Base-by-base conservation (phyloP, 2,888 invertebrate genomes). In the Muschampia plurimacula region DNA sequence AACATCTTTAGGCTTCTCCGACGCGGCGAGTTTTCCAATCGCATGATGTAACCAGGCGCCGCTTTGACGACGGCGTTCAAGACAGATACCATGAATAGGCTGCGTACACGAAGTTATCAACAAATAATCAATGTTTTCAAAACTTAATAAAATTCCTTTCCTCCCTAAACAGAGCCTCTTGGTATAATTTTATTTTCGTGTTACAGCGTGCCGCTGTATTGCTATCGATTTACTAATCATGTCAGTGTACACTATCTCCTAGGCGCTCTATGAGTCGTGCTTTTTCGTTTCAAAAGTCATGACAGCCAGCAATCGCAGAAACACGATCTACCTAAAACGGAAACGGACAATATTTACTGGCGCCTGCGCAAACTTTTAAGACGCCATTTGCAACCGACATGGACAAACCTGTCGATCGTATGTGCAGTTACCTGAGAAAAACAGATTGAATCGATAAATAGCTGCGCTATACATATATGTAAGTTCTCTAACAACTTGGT, bases 31-130 rank as follows among this genome's bases (percentile, higher is more conserved):
- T 88, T 93, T 92, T 92, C 90, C 90, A 89, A 89, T 88, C 82
- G 83, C 77, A 81, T 93, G 90, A 93, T 90, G 92, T 90, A 91
- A 93, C 84, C 80, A 83, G 92, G 91, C 93, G 93, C 92, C 92
- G 82, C 78, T 72, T 77, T 80, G 89, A 83, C 89, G 90, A 83
- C 83, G 80, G 74, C 76, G 77, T 77, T 77, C 79, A 73, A 80
- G 76, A 79, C 71, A 74, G 79, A 81, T 78, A 80, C 79, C 77
- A 76, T 77, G 82, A 81, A 81, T 79, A 80, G 77, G 76, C 78
- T 74, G 77, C 76, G 77, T 78, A 77, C 78, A 74, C 77, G 75
- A 77, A 77, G 76, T 79, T 79, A 76, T 77, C 77, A 74, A 77
- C 75, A 68, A 80, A 80, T 81, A 81, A 82, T 81, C 80, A 78